A percentile compares a stretch with the other conserved stretches of the same genome.
These are phyloP conservation scores for Furnarius figulus DNA, from an alignment of 2,113 vertebrate genomes.

Conservation along the genomic window DNA sequence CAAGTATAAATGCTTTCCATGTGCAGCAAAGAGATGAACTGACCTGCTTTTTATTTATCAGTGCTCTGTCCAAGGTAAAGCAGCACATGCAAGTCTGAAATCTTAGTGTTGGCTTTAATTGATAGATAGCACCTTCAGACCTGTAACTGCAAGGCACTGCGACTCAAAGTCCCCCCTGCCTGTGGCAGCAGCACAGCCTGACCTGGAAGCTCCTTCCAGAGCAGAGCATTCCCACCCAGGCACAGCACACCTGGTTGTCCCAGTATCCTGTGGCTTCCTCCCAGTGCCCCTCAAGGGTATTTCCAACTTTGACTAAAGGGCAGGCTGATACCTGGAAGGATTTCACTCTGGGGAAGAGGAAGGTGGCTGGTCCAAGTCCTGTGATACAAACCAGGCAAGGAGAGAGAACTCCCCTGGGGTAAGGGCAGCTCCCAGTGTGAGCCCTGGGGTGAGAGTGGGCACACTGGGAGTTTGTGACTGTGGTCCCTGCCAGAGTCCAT, in stretches of 20 bases:
- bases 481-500: neutral
- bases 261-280: rapidly evolving
- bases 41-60: neutral
- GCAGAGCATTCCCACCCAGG: neutral
- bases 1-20: neutral
- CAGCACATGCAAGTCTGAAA: neutral
- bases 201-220: neutral
- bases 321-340: neutral
- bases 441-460: too few relatives aligned
- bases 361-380: neutral
- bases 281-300: neutral
- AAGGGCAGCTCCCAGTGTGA: neutral
- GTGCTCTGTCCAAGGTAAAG: neutral
- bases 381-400: neutral
- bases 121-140: neutral
- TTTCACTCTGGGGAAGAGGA: neutral
- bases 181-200: neutral
- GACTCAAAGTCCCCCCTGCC: neutral
- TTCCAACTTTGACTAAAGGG: neutral
- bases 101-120: neutral
- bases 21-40: neutral
- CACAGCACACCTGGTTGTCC: neutral
- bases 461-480: neutral
- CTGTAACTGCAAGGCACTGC: neutral
- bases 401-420: neutral